phyloP scores from a whole-genome alignment of 2,113 vertebrate genomes.

The Dunckerocampus dactyliophorus region DNA sequence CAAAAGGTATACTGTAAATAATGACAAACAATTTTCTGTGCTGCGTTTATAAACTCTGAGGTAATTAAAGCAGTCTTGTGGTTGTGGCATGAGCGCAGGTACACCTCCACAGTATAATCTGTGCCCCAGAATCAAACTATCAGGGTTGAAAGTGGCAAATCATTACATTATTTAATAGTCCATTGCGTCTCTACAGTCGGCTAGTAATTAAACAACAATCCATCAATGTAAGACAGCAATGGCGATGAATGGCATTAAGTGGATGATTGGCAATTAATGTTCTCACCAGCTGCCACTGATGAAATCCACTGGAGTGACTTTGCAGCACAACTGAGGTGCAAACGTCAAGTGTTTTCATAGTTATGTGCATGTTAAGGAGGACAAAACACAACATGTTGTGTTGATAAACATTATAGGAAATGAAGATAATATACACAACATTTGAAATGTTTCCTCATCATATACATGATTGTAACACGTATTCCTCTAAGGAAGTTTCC shows the following conservation, averaged over 20 bases:
- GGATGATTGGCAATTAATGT: slow-evolving; percentile 62
- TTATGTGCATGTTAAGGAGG: not conserved
- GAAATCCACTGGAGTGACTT: slow-evolving; percentile 42
- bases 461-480: too few relatives aligned
- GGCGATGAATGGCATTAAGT: slow-evolving; percentile 50
- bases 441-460: not conserved
- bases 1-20: slow-evolving; percentile 10
- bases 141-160: slow-evolving; percentile 52
- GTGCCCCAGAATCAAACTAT: slow-evolving; percentile 30
- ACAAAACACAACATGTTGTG: not conserved
- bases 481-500: too few relatives aligned
- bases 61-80: slow-evolving; percentile 9
- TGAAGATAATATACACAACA: not conserved
- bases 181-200: slow-evolving; percentile 64
- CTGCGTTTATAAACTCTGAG: slow-evolving; percentile 28
- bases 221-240: slow-evolving; percentile 42
- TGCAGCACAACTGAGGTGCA: slow-evolving; percentile 10
- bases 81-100: slow-evolving; percentile 13
- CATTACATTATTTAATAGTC: slow-evolving; percentile 70
- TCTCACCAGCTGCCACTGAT: slow-evolving; percentile 43
- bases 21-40: slow-evolving; percentile 11
- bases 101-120: slow-evolving; percentile 37
- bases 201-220: slow-evolving; percentile 65
- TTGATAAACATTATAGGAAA: not conserved
- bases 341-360: not conserved